These are phyloP conservation scores for Gandaritis pyraliata DNA, from an alignment of 2,888 invertebrate species.

Conservation along the genomic window DNA sequence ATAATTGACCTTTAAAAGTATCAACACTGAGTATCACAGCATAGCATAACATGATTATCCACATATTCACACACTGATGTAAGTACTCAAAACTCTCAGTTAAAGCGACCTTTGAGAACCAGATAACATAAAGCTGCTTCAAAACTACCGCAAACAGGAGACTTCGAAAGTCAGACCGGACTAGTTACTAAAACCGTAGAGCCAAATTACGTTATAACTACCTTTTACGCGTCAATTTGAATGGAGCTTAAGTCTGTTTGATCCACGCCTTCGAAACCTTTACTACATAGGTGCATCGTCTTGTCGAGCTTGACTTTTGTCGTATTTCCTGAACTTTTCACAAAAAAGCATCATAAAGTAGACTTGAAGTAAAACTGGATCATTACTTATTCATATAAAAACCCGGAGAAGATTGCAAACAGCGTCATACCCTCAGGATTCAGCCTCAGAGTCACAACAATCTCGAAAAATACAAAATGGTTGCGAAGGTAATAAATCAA, in stretches of 20 bases:
- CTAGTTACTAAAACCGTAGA: no score
- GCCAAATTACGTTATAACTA: no score
- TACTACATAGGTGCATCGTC: constrained; percentile 60
- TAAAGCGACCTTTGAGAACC: not conserved
- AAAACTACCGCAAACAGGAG: not conserved
- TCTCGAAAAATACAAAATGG: constrained; percentile 59
- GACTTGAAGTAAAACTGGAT: constrained; percentile 63
- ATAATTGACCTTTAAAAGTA: not conserved
- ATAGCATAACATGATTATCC: not conserved
- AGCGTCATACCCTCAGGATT: constrained; percentile 63
- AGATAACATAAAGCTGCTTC: not conserved
- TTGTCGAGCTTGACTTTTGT: constrained; percentile 76
- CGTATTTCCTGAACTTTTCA: constrained; percentile 73
- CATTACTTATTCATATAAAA: constrained; percentile 64
- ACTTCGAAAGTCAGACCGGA: no score
- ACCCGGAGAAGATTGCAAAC: constrained; percentile 36
- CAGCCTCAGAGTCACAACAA: constrained; percentile 66
- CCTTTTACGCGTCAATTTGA: not conserved
- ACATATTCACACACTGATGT: no score
- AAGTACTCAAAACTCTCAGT: not conserved
- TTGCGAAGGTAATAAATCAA: constrained; percentile 80
- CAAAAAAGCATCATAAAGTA: constrained; percentile 47
- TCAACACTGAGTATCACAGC: not conserved
- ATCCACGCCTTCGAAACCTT: constrained; percentile 47
- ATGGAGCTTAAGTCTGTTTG: constrained; percentile 42